Percentiles rank a stretch among this genome's conserved stretches.
Conservation (phyloP, 1,140 invertebrate species). For the Aphidius ervi region DNA sequence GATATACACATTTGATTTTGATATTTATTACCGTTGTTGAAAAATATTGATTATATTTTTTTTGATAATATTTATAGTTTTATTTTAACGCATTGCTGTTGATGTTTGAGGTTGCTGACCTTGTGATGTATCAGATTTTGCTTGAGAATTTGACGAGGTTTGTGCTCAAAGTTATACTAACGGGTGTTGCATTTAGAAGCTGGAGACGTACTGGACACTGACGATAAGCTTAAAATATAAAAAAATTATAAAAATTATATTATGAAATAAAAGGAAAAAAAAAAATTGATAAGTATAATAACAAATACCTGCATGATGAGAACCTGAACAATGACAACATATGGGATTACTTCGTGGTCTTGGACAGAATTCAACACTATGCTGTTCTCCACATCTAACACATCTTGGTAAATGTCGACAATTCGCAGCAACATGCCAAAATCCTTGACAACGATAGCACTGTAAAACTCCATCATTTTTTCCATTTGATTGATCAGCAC, state of each 20-base stretch:
- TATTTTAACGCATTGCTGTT: too few species aligned
- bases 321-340: constrained; percentile 55
- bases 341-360: constrained; percentile 52
- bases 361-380: constrained; percentile 52
- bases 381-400: constrained; percentile 54
- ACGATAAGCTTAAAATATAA: constrained; percentile 38
- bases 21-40: too few species aligned
- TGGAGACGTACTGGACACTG: constrained; percentile 55
- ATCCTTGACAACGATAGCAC: constrained; percentile 55
- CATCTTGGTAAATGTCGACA: constrained; percentile 53
- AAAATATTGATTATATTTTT: too few species aligned
- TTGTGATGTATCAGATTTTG: constrained; percentile 23
- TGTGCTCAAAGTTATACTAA: constrained; percentile 49
- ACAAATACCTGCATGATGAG: constrained; percentile 53
- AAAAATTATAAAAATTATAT: constrained; percentile 7
- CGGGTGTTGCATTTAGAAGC: constrained; percentile 48
- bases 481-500: constrained; percentile 20
- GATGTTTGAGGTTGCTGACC: constrained; percentile 8
- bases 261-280: background rate
- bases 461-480: constrained; percentile 45
- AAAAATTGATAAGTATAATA: constrained; percentile 2
- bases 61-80: too few species aligned
- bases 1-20: too few species aligned
- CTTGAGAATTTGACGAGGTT: constrained; percentile 15
- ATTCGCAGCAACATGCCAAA: constrained; percentile 56